phyloP scores from a whole-genome alignment of 2,888 invertebrate species.

The Yponomeuta cagnagella region DNA sequence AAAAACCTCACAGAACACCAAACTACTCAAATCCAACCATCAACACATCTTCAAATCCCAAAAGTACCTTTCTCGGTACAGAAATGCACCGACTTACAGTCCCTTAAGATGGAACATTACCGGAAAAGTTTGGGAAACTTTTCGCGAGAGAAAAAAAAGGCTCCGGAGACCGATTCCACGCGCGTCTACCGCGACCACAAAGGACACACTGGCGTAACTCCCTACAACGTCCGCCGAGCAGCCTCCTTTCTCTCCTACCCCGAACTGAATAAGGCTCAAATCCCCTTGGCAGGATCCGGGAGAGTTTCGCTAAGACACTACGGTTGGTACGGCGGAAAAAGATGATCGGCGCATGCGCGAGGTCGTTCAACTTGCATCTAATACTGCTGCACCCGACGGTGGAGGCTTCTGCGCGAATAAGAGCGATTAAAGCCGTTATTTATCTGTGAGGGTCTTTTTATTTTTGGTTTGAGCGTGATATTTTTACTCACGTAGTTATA shows the following conservation, averaged over 20 bases:
- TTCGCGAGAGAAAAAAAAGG: slow-evolving; percentile 34
- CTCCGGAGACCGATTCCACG: slow-evolving; percentile 27
- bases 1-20: background rate
- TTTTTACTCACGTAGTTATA: background rate
- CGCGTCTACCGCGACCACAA: slow-evolving; percentile 40
- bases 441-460: background rate
- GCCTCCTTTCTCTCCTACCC: slow-evolving; percentile 26
- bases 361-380: slow-evolving; percentile 59
- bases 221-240: slow-evolving; percentile 19
- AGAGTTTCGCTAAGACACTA: slow-evolving; percentile 58
- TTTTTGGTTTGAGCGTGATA: background rate
- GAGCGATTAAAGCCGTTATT: background rate
- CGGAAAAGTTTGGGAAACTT: slow-evolving; percentile 52
- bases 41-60: background rate
- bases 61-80: background rate
- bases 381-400: slow-evolving; percentile 38
- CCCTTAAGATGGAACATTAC: slow-evolving; percentile 3
- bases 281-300: slow-evolving; percentile 46
- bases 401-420: background rate
- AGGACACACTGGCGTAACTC: slow-evolving; percentile 43
- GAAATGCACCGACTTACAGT: background rate
- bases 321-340: slow-evolving; percentile 53
- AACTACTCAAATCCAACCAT: background rate
- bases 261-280: slow-evolving; percentile 71
- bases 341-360: slow-evolving; percentile 53